Conservation (phyloP, 2,888 invertebrate species). For the Mesoligia furuncula region DNA sequence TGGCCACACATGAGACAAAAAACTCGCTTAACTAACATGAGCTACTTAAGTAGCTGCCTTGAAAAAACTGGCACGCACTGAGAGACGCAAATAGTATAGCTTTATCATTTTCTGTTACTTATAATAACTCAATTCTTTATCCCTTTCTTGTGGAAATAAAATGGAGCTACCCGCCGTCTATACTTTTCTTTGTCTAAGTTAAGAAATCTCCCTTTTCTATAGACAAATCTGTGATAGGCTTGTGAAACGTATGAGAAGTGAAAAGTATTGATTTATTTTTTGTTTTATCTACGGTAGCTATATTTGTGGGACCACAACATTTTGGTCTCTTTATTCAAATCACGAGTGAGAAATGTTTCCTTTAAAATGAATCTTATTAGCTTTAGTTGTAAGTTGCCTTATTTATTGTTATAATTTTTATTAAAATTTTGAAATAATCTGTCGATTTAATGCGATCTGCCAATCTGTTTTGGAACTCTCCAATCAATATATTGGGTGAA, state of each 20-base stretch:
- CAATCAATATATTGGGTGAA: not conserved
- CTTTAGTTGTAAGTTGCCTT: constrained; percentile 58
- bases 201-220: constrained; percentile 46
- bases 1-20: too few species aligned
- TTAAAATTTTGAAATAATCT: constrained; percentile 13
- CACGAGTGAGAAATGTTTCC: constrained; percentile 31
- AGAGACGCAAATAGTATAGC: too few species aligned
- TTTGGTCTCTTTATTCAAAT: constrained; percentile 41
- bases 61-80: too few species aligned
- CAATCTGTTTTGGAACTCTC: not conserved
- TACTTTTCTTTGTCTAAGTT: too few species aligned
- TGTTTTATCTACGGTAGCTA: constrained; percentile 24
- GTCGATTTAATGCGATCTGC: not conserved
- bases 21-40: too few species aligned
- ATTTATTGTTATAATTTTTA: constrained; percentile 58
- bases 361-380: constrained; percentile 49
- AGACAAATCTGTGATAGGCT: constrained; percentile 73
- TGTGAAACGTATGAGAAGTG: constrained; percentile 47
- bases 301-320: constrained; percentile 43
- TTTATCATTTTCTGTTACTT: too few species aligned
- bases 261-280: constrained; percentile 48
- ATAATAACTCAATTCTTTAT: too few species aligned
- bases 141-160: too few species aligned
- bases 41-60: too few species aligned
- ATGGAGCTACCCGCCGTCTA: too few species aligned